Conservation (phyloP, 2,797 vertebrate genomes). For the Cuculus canorus region DNA sequence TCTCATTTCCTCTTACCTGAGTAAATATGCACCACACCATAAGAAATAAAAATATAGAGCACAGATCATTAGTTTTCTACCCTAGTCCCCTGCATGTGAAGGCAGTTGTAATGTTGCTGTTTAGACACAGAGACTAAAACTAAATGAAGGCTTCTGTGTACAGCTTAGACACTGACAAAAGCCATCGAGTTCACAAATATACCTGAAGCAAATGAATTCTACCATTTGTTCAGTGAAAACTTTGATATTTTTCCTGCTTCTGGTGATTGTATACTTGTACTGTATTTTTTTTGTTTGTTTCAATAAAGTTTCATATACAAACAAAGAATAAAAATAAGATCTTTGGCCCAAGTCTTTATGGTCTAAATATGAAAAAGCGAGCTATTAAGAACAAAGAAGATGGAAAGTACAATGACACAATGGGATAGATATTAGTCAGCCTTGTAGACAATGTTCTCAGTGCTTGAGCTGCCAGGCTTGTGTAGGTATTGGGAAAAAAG, state of each 20-base stretch:
- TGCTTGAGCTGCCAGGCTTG: background rate
- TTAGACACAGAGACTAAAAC: background rate
- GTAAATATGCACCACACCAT: background rate
- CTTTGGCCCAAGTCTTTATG: background rate
- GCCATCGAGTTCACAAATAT: background rate
- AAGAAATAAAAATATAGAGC: background rate
- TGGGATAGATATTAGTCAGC: background rate
- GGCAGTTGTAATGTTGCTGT: background rate
- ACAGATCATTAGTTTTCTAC: background rate
- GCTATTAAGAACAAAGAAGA: background rate
- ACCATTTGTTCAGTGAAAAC: background rate
- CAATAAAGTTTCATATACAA: background rate
- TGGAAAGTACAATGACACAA: background rate
- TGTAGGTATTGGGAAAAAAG: background rate
- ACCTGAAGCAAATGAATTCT: background rate
- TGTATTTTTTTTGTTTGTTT: background rate
- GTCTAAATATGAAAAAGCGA: conserved; percentile 5
- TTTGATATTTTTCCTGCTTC: background rate
- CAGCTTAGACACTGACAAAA: background rate
- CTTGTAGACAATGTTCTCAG: background rate
- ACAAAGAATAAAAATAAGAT: background rate
- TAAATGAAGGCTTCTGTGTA: background rate
- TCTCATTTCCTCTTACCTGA: background rate
- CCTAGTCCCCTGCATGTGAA: background rate
- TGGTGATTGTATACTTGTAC: background rate